Percentiles rank a stretch among this genome's conserved stretches.
phyloP scores from a whole-genome alignment of 2,797 vertebrate species.

The Taenioides sp. region DNA sequence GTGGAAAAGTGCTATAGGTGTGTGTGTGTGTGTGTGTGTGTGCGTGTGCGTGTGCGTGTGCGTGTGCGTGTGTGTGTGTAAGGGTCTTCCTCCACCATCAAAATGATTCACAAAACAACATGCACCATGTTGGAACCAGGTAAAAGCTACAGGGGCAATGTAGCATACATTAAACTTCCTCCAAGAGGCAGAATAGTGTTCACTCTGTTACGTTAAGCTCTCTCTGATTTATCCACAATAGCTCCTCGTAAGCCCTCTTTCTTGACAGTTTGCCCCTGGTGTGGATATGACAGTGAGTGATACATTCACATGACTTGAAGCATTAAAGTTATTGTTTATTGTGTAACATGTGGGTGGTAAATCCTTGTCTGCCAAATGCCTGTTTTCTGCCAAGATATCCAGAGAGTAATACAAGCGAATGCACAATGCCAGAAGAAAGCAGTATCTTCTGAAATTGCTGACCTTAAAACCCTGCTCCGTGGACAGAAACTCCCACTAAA shows the following conservation, averaged over 20 bases:
- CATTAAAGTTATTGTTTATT: slow-evolving; percentile 45
- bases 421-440: slow-evolving; percentile 42
- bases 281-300: slow-evolving; percentile 38
- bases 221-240: slow-evolving; percentile 9
- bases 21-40: no score
- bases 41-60: no score
- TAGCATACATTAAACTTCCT: not conserved
- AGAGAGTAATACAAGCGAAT: slow-evolving; percentile 41
- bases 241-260: slow-evolving; percentile 9
- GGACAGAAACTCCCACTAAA: slow-evolving; percentile 54
- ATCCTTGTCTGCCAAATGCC: slow-evolving; percentile 23
- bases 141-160: not conserved
- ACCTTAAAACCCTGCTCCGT: slow-evolving; percentile 58
- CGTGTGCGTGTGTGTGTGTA: no score
- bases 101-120: not conserved
- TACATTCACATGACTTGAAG: slow-evolving; percentile 22
- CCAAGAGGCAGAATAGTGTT: not conserved
- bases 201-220: not conserved
- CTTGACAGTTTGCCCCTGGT: slow-evolving; percentile 37
- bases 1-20: no score
- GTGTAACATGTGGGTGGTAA: slow-evolving; percentile 27
- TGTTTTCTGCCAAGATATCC: slow-evolving; percentile 42
- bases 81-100: no score
- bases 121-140: not conserved
- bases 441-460: slow-evolving; percentile 51